Evolutionary conservation across 2,797 vertebrate genomes (phyloP).

Genomic region (Myoxocephalus aenaeus): DNA sequence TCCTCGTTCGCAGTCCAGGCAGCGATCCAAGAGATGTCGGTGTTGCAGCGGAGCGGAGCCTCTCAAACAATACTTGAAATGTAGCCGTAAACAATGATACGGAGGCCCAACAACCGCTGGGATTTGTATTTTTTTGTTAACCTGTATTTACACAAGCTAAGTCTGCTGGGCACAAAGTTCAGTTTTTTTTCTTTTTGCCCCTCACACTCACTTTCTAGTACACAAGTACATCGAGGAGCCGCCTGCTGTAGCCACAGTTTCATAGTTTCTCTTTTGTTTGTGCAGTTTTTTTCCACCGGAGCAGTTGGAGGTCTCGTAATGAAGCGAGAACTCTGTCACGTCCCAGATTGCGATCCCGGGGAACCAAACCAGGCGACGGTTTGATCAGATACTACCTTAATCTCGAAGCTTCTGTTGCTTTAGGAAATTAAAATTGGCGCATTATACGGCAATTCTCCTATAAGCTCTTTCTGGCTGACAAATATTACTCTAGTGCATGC

Average conservation of each 20-base stretch:
- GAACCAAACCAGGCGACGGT: slow-evolving; percentile 46
- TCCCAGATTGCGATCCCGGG: slow-evolving; percentile 39
- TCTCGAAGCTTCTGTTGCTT: slow-evolving; percentile 49
- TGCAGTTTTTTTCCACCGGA: slow-evolving; percentile 44
- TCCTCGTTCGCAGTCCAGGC: slow-evolving; percentile 40
- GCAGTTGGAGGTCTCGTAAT: slow-evolving; percentile 42
- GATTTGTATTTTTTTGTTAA: slow-evolving; percentile 7
- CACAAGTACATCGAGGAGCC: slow-evolving; percentile 40
- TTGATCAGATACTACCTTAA: slow-evolving; percentile 50
- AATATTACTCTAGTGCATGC: slow-evolving; percentile 38
- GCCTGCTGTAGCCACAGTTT: slow-evolving; percentile 31
- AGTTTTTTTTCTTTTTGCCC: background rate
- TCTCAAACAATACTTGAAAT: slow-evolving; percentile 48
- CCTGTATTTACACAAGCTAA: slow-evolving; percentile 31
- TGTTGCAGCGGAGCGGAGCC: slow-evolving; percentile 36
- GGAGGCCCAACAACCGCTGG: background rate
- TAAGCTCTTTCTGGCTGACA: slow-evolving; percentile 46
- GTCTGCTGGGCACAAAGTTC: slow-evolving; percentile 43
- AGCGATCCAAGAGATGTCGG: slow-evolving; percentile 59
- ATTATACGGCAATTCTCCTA: slow-evolving; percentile 43
- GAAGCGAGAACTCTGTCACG: slow-evolving; percentile 22
- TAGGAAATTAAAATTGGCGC: slow-evolving; percentile 52
- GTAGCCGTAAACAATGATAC: slow-evolving; percentile 56
- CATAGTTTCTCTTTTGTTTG: slow-evolving; percentile 34
- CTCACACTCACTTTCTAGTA: slow-evolving; percentile 38